Conservation (phyloP, 2,113 vertebrate species). For the Eudorcas thomsonii region DNA sequence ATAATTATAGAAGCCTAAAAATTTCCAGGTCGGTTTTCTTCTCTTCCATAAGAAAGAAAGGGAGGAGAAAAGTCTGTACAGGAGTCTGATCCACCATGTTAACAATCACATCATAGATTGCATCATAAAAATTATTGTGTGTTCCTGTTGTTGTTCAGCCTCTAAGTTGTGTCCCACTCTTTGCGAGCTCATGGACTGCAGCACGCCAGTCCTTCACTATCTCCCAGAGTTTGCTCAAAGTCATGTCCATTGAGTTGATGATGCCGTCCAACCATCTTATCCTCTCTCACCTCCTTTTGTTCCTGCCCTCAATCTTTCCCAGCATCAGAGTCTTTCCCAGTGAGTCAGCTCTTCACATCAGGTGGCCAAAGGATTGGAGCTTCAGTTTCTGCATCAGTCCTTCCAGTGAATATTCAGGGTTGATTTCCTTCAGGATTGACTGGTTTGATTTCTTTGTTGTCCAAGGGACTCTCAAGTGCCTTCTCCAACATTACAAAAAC, state of each 20-base stretch:
- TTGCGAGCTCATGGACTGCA: background rate
- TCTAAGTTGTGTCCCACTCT: background rate
- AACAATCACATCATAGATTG: background rate
- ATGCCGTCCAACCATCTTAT: background rate
- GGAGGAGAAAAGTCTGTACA: background rate
- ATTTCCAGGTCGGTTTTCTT: background rate
- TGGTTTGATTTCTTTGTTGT: background rate
- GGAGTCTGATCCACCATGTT: background rate
- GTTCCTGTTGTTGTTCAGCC: background rate
- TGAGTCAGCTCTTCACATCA: background rate
- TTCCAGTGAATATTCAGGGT: background rate
- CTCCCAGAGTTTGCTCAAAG: background rate
- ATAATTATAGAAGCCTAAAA: background rate
- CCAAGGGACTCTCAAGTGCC: background rate
- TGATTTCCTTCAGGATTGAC: background rate
- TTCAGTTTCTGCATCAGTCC: background rate
- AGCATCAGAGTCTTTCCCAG: background rate
- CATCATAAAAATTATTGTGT: background rate
- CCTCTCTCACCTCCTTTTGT: background rate
- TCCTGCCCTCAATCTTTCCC: background rate
- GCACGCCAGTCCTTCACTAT: background rate
- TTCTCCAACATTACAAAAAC: background rate
- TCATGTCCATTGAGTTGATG: background rate
- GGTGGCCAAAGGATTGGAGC: background rate
- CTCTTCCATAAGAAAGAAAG: background rate